phyloP scores from a whole-genome alignment of 2,113 vertebrate genomes.

The Kobus ellipsiprymnus region DNA sequence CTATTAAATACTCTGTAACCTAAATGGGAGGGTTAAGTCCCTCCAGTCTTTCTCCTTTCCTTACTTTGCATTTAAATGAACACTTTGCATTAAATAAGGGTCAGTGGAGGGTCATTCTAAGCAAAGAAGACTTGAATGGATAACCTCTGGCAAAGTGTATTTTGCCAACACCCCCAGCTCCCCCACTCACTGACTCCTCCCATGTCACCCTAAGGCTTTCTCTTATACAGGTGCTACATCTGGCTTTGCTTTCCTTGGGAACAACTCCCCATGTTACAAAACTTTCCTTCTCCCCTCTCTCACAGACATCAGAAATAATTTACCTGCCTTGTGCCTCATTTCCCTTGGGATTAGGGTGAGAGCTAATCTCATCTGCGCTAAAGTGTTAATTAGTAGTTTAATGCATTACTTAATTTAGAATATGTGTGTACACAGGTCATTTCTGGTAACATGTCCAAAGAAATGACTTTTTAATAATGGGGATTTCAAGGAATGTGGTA shows the following conservation, averaged over 20 bases:
- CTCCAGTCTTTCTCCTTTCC: constrained; percentile 37
- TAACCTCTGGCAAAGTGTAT: constrained; percentile 49
- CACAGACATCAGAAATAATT: constrained; percentile 42
- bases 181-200: neutral
- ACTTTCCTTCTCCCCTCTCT: neutral
- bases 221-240: constrained; percentile 26
- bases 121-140: constrained; percentile 31
- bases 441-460: neutral
- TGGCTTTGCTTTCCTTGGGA: constrained; percentile 45
- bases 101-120: constrained; percentile 50
- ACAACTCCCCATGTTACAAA: constrained; percentile 31
- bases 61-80: constrained; percentile 66
- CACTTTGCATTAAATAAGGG: neutral
- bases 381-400: constrained; percentile 54
- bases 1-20: constrained; percentile 44
- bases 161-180: neutral
- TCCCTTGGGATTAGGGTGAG: constrained; percentile 35
- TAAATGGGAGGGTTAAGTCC: constrained; percentile 34
- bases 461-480: neutral
- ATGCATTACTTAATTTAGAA: constrained; percentile 41
- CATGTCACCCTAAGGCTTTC: neutral
- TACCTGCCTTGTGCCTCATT: constrained; percentile 31
- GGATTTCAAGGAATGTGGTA: constrained; percentile 8
- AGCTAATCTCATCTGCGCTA: constrained; percentile 22
- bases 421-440: neutral